Base-by-base conservation (phyloP, 2,113 vertebrate species). In the Corythaeola cristata region DNA sequence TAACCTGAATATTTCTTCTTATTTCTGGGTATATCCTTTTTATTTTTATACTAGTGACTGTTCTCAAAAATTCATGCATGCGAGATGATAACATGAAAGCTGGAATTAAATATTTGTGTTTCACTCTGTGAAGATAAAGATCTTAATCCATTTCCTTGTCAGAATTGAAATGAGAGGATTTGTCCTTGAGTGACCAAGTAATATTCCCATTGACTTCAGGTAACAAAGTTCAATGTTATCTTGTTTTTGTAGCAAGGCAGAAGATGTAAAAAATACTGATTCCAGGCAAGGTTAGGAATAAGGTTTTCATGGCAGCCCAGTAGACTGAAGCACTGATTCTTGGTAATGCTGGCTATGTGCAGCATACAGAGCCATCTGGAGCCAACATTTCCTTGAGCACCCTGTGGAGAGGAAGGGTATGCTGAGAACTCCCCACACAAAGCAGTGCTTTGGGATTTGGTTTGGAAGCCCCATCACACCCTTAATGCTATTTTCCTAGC, bases 71-170 rank as follows among this genome's bases (percentile, higher is more conserved):
- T 44, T 49, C 44, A 76, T 2, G 4, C 44, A 18, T 84, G 8
- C 62, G 69, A 92, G 56, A 85, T 26, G n/a, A 24, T 79, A 75
- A 62, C 50, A 55, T 41, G 75, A 66, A 76, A 91, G 56, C 39
- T 60, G 49, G 68, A 92, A 89, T 91, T 92, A 94, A 96, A 69
- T 83, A 89, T 78, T 86, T 96, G 71, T 91, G 63, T 95, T 94
- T 93, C 6, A 1, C n/a, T 95, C 63, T 41, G 50, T 30, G 33
- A 73, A 67, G 58, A 92, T 73, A 91, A 79, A 95, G 47, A 91
- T 92, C 72, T 89, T 96, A 79, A 86, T 90, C 55, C 74, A 30
- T 66, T 74, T 71, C 60, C 56, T 81, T 69, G 32, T 75, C 75
- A 84, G 86, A 96, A 95, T 72, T 47, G 84, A 92, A 96, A 85